phyloP scores from a whole-genome alignment of 2,888 invertebrate genomes.

The Tachina lurida region DNA sequence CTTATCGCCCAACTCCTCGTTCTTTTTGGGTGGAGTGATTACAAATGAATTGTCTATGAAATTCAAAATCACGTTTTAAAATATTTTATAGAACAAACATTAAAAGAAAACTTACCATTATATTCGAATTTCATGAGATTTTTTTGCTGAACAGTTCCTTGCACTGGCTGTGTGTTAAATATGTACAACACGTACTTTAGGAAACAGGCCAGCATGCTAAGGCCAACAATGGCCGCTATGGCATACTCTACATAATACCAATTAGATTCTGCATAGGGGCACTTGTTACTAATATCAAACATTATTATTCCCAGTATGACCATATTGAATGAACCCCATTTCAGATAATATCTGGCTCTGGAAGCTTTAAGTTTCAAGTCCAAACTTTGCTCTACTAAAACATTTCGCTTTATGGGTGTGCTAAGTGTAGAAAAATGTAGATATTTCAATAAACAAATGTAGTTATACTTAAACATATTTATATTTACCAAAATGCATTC shows the following conservation, averaged over 20 bases:
- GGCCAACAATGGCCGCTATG: conserved; percentile 82
- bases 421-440: conserved; percentile 64
- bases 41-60: conserved; percentile 79
- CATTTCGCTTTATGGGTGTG: conserved; percentile 75
- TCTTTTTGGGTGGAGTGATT: conserved; percentile 64
- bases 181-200: conserved; percentile 83
- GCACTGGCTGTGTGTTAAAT: conserved; percentile 82
- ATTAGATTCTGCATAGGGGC: conserved; percentile 75
- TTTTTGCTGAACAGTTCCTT: conserved; percentile 84
- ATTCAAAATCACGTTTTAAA: background rate
- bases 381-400: conserved; percentile 76
- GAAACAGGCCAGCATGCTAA: conserved; percentile 85
- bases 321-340: conserved; percentile 80
- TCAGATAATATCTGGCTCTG: conserved; percentile 77
- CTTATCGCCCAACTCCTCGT: conserved; percentile 39
- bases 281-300: conserved; percentile 79
- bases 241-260: conserved; percentile 83
- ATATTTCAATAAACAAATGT: background rate
- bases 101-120: conserved; percentile 73
- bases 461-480: background rate
- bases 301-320: conserved; percentile 76
- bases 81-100: background rate
- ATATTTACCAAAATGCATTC: conserved; percentile 56
- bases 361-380: conserved; percentile 77
- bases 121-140: conserved; percentile 84